Conservation (phyloP, 2,888 invertebrate species). For the Alentia gelatinosa region DNA sequence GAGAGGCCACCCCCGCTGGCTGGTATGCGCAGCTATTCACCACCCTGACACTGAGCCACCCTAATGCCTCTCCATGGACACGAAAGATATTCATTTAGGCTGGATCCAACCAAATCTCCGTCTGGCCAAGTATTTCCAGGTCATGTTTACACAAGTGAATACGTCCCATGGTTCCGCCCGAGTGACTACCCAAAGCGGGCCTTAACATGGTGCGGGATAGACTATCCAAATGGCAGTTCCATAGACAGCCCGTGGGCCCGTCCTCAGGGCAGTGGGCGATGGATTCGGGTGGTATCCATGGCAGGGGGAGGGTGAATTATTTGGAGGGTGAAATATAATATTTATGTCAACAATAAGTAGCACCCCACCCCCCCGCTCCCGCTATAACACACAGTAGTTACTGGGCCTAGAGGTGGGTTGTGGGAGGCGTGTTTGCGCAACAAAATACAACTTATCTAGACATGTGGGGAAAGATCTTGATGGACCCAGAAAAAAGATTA, state of each 20-base stretch:
- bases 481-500: too few species aligned
- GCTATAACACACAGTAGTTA: neutral
- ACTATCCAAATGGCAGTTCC: too few species aligned
- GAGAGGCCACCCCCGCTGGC: neutral
- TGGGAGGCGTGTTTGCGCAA: neutral
- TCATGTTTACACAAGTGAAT: slow-evolving; percentile 17
- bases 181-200: neutral
- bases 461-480: too few species aligned
- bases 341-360: neutral
- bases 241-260: too few species aligned
- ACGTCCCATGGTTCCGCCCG: neutral
- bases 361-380: neutral
- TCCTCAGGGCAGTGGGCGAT: too few species aligned
- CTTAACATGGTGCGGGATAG: neutral
- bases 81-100: neutral
- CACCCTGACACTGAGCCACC: neutral
- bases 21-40: neutral
- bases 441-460: neutral
- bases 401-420: neutral
- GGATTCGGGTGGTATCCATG: neutral
- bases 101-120: neutral
- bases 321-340: neutral
- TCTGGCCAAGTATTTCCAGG: neutral
- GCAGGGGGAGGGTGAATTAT: neutral
- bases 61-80: neutral